phyloP scores from a whole-genome alignment of 2,888 invertebrate species.

The Latrodectus hesperus region DNA sequence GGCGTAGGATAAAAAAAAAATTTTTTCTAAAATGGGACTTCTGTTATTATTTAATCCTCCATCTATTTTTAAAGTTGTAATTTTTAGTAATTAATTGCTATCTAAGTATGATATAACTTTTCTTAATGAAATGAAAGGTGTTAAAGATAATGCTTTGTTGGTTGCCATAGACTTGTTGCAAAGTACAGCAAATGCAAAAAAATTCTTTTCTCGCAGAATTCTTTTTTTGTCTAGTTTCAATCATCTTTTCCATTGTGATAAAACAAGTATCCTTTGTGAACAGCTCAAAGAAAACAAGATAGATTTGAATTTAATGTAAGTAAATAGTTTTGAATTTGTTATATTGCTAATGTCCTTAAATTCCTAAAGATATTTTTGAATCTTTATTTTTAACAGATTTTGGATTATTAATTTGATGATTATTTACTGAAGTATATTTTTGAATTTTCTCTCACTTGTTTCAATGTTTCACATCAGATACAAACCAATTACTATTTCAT shows the following conservation, averaged over 20 bases:
- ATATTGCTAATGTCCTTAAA: not conserved
- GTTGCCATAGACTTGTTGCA: constrained; percentile 51
- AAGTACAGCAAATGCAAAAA: constrained; percentile 22
- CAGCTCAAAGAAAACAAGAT: constrained; percentile 36
- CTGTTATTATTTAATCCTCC: not conserved
- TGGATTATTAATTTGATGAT: not conserved
- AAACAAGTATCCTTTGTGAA: constrained; percentile 27
- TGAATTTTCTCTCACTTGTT: too few species aligned
- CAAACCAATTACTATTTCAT: too few species aligned
- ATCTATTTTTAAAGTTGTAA: not conserved
- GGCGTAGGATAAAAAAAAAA: too few species aligned
- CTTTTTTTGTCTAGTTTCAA: constrained; percentile 53
- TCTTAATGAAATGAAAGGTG: constrained; percentile 29
- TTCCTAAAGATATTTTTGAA: not conserved
- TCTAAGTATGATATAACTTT: not conserved
- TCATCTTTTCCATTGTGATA: constrained; percentile 19
- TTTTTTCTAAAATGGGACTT: too few species aligned
- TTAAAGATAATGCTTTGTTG: constrained; percentile 41
- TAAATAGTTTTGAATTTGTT: not conserved
- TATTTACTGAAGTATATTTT: too few species aligned
- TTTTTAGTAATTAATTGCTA: not conserved
- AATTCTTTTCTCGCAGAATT: constrained; percentile 37
- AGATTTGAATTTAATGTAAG: constrained; percentile 60
- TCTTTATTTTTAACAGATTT: not conserved
- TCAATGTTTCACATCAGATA: too few species aligned